These are phyloP conservation scores for Leistus spinibarbis DNA, from an alignment of 2,888 invertebrate species.

Conservation along the genomic window DNA sequence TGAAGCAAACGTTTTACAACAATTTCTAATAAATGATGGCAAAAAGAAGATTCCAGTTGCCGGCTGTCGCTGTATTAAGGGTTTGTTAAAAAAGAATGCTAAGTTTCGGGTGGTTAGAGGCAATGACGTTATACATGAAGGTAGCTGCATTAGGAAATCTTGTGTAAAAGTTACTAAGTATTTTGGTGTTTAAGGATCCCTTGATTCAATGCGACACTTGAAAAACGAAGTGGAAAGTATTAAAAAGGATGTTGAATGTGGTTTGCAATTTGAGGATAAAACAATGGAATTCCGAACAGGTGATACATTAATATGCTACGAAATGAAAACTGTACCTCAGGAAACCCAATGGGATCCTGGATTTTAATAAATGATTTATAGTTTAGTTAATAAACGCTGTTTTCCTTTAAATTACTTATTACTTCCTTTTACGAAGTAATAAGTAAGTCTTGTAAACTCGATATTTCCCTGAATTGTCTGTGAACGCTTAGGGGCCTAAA, in stretches of 20 bases:
- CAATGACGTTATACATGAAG: constrained; percentile 71
- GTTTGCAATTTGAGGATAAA: constrained; percentile 74
- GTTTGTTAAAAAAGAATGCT: constrained; percentile 71
- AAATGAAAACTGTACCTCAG: constrained; percentile 66
- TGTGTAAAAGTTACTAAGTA: not conserved
- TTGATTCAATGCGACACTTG: constrained; percentile 85
- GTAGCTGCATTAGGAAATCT: constrained; percentile 56
- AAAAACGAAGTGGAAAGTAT: constrained; percentile 86
- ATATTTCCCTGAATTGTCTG: too few species aligned
- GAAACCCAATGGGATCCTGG: constrained; percentile 86
- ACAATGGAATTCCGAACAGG: constrained; percentile 71
- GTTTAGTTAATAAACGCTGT: not conserved
- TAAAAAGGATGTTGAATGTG: constrained; percentile 88
- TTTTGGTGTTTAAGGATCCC: constrained; percentile 61
- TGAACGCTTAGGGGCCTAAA: too few species aligned
- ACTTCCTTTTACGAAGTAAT: too few species aligned
- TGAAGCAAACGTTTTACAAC: constrained; percentile 83
- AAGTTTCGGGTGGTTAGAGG: constrained; percentile 72
- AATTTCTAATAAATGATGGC: constrained; percentile 80
- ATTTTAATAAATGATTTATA: constrained; percentile 61
- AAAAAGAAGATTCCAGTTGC: constrained; percentile 84
- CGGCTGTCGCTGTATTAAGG: constrained; percentile 85
- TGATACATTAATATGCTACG: constrained; percentile 81
- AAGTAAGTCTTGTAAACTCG: too few species aligned
- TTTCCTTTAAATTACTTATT: too few species aligned